Base-by-base conservation (phyloP, 2,113 vertebrate genomes). In the Pedetes capensis region DNA sequence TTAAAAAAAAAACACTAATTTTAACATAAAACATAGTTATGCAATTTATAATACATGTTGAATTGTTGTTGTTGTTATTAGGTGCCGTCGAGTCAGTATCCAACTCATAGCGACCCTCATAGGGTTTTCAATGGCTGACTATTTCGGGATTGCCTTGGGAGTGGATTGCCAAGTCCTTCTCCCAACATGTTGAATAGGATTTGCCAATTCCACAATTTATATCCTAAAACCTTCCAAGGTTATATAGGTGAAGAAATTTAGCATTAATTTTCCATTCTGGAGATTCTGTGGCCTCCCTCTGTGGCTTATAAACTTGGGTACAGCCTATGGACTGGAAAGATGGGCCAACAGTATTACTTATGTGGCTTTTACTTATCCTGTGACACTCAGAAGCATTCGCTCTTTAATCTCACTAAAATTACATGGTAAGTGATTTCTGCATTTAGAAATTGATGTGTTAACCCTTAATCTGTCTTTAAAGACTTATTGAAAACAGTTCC, bases 1-100 rank as follows among this genome's bases (percentile, higher is more conserved):
- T 90, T 92, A 3, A 78, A 83, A 86, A 94, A 95, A 76, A 81
- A 89, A 91, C 86, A 84, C 61, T 87, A 79, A 49, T 83, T 93
- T 95, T 86, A 80, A 94, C 23, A 63, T 13, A 79, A 83, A 87
- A 94, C 44, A 72, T 23, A 47, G 6, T 86, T 61, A 76, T 87
- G 84, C 95, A 71, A 93, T 90, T 94, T 95, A 68, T 59, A 88
- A 82, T 95, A 63, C 51, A 51, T 78, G 51, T 32, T 82, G 32
- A 78, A 81, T 74, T n/a, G n/a, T n/a, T n/a, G n/a, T n/a, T n/a
- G n/a, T n/a, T n/a, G n/a, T n/a, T n/a, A n/a, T n/a, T n/a, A n/a
- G n/a, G n/a, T n/a, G n/a, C n/a, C n/a, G n/a, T n/a, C n/a, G n/a
- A n/a, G n/a, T n/a, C n/a, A n/a, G n/a, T n/a, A n/a, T n/a, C n/a